Evolutionary conservation across 2,888 invertebrate genomes (phyloP).

Genomic region (Tenthredo notha): DNA sequence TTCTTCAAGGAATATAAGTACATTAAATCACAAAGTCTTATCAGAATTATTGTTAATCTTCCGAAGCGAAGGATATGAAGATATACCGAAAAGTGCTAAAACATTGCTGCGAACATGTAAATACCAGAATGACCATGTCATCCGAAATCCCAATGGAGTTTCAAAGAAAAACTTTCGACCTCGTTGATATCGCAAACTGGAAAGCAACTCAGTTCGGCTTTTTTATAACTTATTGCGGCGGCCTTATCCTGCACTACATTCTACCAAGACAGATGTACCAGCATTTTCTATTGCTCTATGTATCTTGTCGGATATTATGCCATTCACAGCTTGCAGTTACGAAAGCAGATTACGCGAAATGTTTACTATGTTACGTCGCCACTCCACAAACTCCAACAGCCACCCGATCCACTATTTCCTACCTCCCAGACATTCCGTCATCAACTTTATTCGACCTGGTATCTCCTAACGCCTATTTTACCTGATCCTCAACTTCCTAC

Average conservation of each 20-base stretch:
- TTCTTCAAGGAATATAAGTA: constrained; percentile 10
- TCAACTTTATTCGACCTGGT: too few relatives aligned
- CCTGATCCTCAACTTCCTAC: too few relatives aligned
- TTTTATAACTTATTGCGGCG: constrained; percentile 56
- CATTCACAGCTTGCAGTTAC: too few relatives aligned
- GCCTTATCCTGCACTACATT: constrained; percentile 33
- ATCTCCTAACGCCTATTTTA: too few relatives aligned
- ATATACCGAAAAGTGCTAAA: neutral
- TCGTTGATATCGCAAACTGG: constrained; percentile 53
- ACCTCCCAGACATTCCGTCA: too few relatives aligned
- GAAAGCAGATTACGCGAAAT: too few relatives aligned
- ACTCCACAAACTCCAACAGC: too few relatives aligned
- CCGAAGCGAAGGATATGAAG: neutral
- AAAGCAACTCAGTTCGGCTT: constrained; percentile 60
- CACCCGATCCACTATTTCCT: too few relatives aligned
- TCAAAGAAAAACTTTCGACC: constrained; percentile 57
- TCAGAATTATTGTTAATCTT: neutral
- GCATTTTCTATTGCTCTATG: too few relatives aligned
- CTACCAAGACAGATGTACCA: neutral
- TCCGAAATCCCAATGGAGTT: constrained; percentile 58
- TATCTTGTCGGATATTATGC: too few relatives aligned
- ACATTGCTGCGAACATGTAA: constrained; percentile 14
- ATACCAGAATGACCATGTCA: constrained; percentile 4
- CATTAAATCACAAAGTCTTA: constrained; percentile 20
- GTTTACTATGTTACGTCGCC: too few relatives aligned